These are phyloP conservation scores for Macropis europaea DNA, from an alignment of 2,888 invertebrate species.

Conservation along the genomic window DNA sequence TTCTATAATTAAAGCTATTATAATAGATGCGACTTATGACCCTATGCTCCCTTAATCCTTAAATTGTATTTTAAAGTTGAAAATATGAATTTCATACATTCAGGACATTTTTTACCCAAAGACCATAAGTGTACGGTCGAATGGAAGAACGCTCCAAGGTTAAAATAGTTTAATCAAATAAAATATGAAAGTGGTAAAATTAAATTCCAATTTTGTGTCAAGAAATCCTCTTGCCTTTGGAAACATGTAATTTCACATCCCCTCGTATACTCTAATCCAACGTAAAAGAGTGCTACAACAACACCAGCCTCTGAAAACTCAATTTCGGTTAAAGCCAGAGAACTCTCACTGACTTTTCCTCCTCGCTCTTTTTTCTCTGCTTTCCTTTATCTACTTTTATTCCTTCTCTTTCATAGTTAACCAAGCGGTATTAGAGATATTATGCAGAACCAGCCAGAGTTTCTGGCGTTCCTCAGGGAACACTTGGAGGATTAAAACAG, in stretches of 20 bases:
- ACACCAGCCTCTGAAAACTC: slow-evolving; percentile 15
- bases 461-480: slow-evolving; percentile 8
- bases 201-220: not conserved
- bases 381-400: not conserved
- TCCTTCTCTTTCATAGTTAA: slow-evolving; percentile 8
- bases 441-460: slow-evolving; percentile 17
- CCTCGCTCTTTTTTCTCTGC: not conserved
- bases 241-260: not conserved
- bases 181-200: too few species aligned
- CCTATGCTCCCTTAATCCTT: too few species aligned
- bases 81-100: too few species aligned
- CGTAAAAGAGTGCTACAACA: slow-evolving; percentile 13
- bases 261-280: not conserved
- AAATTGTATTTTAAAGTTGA: too few species aligned
- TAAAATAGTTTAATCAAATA: too few species aligned
- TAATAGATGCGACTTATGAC: too few species aligned
- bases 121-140: too few species aligned
- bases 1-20: too few species aligned
- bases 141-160: too few species aligned
- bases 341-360: not conserved
- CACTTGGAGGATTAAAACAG: slow-evolving; percentile 45
- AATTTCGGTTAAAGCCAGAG: slow-evolving; percentile 31
- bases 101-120: too few species aligned
- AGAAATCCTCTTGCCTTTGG: slow-evolving; percentile 13
- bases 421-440: slow-evolving; percentile 27